Percentiles rank a stretch among this genome's conserved stretches.
phyloP scores from a whole-genome alignment of 2,113 vertebrate species.

The Opisthocomus hoazin region DNA sequence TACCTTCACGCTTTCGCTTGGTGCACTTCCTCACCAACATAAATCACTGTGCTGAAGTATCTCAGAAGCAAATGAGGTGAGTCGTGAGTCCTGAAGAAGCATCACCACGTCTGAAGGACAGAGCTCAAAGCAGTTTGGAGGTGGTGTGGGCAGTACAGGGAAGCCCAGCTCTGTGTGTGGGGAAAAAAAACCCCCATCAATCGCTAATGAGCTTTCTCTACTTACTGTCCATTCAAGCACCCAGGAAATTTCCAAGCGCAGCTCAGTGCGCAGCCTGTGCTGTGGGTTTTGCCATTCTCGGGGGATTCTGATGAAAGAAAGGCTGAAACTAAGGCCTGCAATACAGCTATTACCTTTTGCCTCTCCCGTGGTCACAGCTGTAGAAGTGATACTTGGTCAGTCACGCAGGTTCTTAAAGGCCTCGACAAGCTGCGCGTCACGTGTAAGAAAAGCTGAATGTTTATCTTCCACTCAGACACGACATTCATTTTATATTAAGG shows the following conservation, averaged over 20 bases:
- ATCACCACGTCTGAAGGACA: fast-evolving
- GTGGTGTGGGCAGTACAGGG: not conserved
- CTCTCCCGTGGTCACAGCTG: not conserved
- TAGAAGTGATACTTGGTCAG: not conserved
- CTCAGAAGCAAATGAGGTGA: not conserved
- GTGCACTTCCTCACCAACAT: not conserved
- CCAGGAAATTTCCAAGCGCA: not conserved
- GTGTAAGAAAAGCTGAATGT: not conserved
- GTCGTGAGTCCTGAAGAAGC: not conserved
- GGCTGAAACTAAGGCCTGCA: not conserved
- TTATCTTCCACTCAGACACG: not conserved
- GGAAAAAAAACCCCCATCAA: not conserved
- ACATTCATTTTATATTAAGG: not conserved
- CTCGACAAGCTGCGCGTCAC: not conserved
- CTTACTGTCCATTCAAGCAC: not conserved
- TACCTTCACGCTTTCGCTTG: not conserved
- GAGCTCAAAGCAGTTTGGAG: not conserved
- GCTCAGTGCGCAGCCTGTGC: not conserved
- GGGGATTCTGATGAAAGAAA: not conserved
- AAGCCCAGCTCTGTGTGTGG: not conserved
- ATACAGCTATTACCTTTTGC: not conserved
- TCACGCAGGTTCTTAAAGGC: not conserved
- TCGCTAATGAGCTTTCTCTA: not conserved
- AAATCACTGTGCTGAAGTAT: not conserved
- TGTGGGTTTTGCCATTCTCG: not conserved